Percentiles rank a stretch among this genome's conserved stretches.
phyloP scores from a whole-genome alignment of 1,140 invertebrate genomes.

The Eriosoma lanigerum region DNA sequence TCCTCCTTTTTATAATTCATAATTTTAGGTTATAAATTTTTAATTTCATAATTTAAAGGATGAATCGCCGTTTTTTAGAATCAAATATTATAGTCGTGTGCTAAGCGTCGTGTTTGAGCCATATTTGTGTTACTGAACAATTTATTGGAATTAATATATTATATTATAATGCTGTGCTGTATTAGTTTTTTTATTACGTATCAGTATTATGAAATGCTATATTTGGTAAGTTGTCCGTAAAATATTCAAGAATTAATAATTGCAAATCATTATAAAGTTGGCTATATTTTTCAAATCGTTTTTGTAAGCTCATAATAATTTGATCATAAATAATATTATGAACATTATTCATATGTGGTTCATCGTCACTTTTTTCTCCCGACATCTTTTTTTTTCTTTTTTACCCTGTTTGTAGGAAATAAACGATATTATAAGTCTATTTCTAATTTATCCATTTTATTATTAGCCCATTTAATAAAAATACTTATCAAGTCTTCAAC shows the following conservation, averaged over 20 bases:
- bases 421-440: neutral
- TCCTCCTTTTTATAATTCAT: too few species aligned
- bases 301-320: neutral
- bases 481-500: neutral
- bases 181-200: too few species aligned
- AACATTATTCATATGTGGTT: neutral
- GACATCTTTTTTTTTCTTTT: neutral
- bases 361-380: neutral
- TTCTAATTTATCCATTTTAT: neutral
- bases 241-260: neutral
- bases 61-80: too few species aligned
- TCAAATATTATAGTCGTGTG: too few species aligned
- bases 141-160: too few species aligned
- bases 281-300: neutral
- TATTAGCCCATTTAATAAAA: neutral
- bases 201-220: too few species aligned
- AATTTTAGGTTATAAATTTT: too few species aligned
- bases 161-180: too few species aligned
- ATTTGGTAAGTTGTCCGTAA: neutral
- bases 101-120: too few species aligned
- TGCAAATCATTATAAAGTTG: neutral
- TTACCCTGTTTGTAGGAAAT: neutral
- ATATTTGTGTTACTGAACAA: too few species aligned
- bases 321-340: conserved; percentile 5
- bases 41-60: too few species aligned